A percentile compares a stretch with the other conserved stretches of the same genome.
Conservation (phyloP, 2,888 invertebrate species). For the Tinea trinotella region DNA sequence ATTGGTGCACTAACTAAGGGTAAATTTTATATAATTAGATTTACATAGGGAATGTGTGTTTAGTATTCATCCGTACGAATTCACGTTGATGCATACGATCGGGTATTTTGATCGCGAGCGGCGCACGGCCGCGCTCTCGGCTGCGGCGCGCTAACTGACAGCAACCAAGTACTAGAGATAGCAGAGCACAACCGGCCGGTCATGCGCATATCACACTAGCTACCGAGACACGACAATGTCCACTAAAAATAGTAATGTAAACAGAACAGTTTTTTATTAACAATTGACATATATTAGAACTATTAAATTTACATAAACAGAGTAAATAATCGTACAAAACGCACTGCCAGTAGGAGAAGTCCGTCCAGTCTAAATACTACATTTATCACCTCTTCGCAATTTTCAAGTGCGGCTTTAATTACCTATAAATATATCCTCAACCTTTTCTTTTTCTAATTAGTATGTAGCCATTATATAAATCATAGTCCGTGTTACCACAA, state of each 20-base stretch:
- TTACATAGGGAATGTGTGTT: neutral
- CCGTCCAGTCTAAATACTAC: too few species aligned
- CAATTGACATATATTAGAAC: too few species aligned
- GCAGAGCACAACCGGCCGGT: slow-evolving; percentile 29
- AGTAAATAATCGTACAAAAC: too few species aligned
- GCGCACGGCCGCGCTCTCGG: slow-evolving; percentile 64
- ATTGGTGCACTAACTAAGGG: slow-evolving; percentile 9
- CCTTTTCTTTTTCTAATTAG: too few species aligned
- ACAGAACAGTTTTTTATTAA: too few species aligned
- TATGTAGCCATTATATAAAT: too few species aligned
- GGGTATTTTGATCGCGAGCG: slow-evolving; percentile 30
- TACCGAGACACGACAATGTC: slow-evolving; percentile 15
- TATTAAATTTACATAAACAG: too few species aligned
- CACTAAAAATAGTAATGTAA: slow-evolving; percentile 16
- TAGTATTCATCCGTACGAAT: slow-evolving; percentile 2
- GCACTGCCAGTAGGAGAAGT: too few species aligned
- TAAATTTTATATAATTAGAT: slow-evolving; percentile 10
- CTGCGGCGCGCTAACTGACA: slow-evolving; percentile 50
- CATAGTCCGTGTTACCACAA: too few species aligned
- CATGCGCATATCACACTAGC: slow-evolving; percentile 45
- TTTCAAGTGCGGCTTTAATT: too few species aligned
- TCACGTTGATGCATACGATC: slow-evolving; percentile 1
- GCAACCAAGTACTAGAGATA: neutral
- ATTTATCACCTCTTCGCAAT: too few species aligned
- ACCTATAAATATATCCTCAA: too few species aligned